Evolutionary conservation across 37 sponge, comb jelly and placozoan genomes (phyloP).

Genomic region (Amphimedon queenslandica): DNA sequence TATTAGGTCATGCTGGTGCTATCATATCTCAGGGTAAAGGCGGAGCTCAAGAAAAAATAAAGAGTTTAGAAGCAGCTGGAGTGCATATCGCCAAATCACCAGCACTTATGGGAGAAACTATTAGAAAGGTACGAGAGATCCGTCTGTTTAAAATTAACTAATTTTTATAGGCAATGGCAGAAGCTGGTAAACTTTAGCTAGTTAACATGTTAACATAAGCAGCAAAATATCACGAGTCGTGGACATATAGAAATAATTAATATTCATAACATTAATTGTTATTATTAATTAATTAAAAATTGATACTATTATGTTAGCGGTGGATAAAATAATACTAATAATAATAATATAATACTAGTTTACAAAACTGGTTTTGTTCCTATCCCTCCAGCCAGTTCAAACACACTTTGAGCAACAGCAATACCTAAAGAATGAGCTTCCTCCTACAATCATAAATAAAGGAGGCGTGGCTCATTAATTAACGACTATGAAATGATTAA

Average conservation of each 20-base stretch:
- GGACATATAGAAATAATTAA: background rate
- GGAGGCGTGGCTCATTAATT: constrained; percentile 2
- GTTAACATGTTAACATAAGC: too few species aligned
- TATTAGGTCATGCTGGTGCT: constrained; percentile 97
- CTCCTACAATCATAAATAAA: background rate
- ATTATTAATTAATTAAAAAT: too few species aligned
- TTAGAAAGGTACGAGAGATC: constrained; percentile 60
- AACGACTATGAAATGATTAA: too few species aligned
- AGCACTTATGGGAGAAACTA: constrained; percentile 80
- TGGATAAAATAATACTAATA: too few species aligned
- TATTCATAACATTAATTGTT: background rate
- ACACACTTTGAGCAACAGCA: background rate
- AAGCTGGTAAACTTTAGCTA: constrained; percentile 34
- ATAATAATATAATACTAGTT: too few species aligned
- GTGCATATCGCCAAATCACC: constrained; percentile 81
- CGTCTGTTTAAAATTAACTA: background rate
- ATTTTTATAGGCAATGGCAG: constrained; percentile 11
- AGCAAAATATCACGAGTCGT: background rate
- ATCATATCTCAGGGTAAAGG: constrained; percentile 99
- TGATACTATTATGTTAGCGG: too few species aligned
- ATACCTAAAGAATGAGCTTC: background rate
- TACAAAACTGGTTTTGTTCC: background rate
- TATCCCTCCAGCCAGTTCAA: background rate
- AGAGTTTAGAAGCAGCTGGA: constrained; percentile 65
- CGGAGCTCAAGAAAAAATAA: constrained; percentile 94